Evolutionary conservation across 2,888 invertebrate genomes (phyloP).

Genomic region (Thymelicus sylvestris): DNA sequence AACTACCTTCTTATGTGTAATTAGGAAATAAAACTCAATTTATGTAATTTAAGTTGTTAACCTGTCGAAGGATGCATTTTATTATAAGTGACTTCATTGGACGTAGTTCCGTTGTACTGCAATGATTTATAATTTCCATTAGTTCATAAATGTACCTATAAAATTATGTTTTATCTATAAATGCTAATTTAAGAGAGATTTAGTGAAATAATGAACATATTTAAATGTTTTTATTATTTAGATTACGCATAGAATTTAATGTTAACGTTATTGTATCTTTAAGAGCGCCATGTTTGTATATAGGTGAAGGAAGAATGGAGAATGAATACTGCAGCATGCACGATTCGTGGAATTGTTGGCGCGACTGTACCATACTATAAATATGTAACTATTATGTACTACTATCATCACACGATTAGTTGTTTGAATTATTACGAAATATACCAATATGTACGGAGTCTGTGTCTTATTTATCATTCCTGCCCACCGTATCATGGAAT

Average conservation of each 20-base stretch:
- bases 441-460: slow-evolving; percentile 62
- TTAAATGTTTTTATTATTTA: slow-evolving; percentile 12
- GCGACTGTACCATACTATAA: slow-evolving; percentile 58
- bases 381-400: slow-evolving; percentile 45
- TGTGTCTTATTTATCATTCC: slow-evolving; percentile 46
- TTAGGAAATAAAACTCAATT: too few relatives aligned
- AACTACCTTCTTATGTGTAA: too few relatives aligned
- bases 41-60: too few relatives aligned
- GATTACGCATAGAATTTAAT: slow-evolving; percentile 3
- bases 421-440: slow-evolving; percentile 73
- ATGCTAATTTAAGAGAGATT: background rate
- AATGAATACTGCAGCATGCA: slow-evolving; percentile 74
- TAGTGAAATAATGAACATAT: background rate
- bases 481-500: background rate
- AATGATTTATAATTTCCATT: background rate
- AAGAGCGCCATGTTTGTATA: slow-evolving; percentile 65
- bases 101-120: background rate
- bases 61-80: background rate
- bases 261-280: slow-evolving; percentile 18
- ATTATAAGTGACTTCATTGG: background rate
- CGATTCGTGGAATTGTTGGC: slow-evolving; percentile 76
- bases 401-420: slow-evolving; percentile 64
- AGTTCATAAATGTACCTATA: background rate
- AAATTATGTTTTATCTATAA: background rate
- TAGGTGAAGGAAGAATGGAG: slow-evolving; percentile 52